These are phyloP conservation scores for Yponomeuta malinellus DNA, from an alignment of 2,888 invertebrate genomes.

Conservation along the genomic window DNA sequence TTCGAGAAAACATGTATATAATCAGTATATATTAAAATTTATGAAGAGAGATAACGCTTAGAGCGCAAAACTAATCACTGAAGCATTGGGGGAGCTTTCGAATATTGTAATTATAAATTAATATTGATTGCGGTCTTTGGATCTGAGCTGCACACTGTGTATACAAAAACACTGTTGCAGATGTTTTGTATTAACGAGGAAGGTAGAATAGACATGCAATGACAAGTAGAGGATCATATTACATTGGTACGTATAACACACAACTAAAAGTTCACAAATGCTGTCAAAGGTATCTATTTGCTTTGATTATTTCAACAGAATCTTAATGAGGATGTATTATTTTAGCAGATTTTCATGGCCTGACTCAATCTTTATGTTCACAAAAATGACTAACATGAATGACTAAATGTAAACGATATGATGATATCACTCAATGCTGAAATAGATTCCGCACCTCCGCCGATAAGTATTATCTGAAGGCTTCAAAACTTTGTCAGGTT, in stretches of 20 bases:
- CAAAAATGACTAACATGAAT: conserved; percentile 38
- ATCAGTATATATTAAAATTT: conserved; percentile 13
- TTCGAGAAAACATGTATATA: conserved; percentile 8
- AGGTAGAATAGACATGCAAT: conserved; percentile 33
- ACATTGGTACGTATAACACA: conserved; percentile 6
- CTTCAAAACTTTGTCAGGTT: conserved; percentile 32
- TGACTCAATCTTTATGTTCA: conserved; percentile 53
- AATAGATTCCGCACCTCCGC: conserved; percentile 44
- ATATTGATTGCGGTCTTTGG: conserved; percentile 34
- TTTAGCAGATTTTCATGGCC: conserved; percentile 31
- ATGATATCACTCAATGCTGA: conserved; percentile 51
- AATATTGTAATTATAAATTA: conserved; percentile 51
- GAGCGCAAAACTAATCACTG: conserved; percentile 12
- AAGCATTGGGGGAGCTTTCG: neutral
- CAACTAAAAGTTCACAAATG: neutral
- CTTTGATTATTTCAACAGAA: neutral
- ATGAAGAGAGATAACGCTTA: conserved; percentile 1
- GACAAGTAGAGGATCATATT: conserved; percentile 4
- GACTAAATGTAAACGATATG: conserved; percentile 36
- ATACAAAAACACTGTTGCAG: conserved; percentile 39
- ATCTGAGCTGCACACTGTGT: neutral
- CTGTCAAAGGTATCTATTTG: neutral
- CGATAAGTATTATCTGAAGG: conserved; percentile 44
- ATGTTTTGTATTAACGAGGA: conserved; percentile 45
- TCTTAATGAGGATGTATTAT: conserved; percentile 17